phyloP scores from a whole-genome alignment of 2,113 vertebrate genomes.

The Climacteris rufus region DNA sequence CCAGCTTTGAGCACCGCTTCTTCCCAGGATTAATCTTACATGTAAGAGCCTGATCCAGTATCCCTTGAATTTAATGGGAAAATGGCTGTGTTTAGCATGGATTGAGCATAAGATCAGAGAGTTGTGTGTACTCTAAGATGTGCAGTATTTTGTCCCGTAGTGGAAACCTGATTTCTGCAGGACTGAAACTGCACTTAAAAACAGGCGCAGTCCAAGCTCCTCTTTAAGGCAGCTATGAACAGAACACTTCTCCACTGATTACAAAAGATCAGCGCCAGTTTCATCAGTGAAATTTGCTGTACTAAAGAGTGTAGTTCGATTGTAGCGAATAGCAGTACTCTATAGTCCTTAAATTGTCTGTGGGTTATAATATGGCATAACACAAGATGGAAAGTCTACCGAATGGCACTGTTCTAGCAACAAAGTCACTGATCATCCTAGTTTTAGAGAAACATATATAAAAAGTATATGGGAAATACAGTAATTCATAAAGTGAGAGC shows the following conservation, averaged over 20 bases:
- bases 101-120: background rate
- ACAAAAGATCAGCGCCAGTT: constrained; percentile 20
- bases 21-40: background rate
- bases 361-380: background rate
- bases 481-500: background rate
- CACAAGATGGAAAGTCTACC: background rate
- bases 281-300: background rate
- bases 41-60: background rate
- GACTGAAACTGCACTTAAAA: background rate
- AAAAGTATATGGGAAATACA: background rate
- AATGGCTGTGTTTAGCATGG: background rate
- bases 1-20: background rate
- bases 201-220: background rate
- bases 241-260: background rate
- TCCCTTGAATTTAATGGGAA: background rate
- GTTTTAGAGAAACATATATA: background rate
- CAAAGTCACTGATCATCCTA: background rate
- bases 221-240: constrained; percentile 54
- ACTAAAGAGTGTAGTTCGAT: constrained; percentile 1
- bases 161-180: background rate
- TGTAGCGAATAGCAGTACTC: background rate
- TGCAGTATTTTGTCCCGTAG: background rate
- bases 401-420: background rate
- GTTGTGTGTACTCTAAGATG: background rate
- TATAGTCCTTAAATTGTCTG: background rate